Evolutionary conservation across 1,140 invertebrate genomes (phyloP), one percentile per base, ranked within the genome.

Genomic region (Eriocheir sinensis): DNA sequence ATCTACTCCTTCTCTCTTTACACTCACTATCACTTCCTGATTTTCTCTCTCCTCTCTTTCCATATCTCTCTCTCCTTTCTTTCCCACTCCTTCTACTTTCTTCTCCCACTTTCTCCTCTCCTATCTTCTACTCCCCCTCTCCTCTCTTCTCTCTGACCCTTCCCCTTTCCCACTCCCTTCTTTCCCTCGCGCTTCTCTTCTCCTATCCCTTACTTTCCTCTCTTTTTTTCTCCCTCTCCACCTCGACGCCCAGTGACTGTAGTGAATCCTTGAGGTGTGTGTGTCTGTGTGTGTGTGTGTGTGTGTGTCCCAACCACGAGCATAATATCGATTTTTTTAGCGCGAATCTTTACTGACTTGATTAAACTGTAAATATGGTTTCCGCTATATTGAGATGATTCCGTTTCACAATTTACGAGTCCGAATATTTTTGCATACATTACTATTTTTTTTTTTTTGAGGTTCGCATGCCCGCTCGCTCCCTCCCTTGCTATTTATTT

Each of bases 241-340:
- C 53, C 27, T 6, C 12, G 60, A 12, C 60, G 27, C 60, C n/a
- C 60, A 72, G 60, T 72, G 60, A 72, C 60, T 72, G 21, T n/a
- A n/a, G 60, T n/a, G 60, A 72, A 21, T 72, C 15, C 44, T 48
- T 15, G 44, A 15, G 44, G 15, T 4, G n/a, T n/a, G n/a, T n/a
- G n/a, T n/a, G n/a, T n/a, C n/a, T n/a, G n/a, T n/a, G n/a, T n/a
- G n/a, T n/a, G n/a, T n/a, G n/a, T n/a, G n/a, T n/a, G n/a, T n/a
- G n/a, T n/a, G n/a, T n/a, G n/a, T n/a, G 44, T 4, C 15, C 60
- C 60, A 21, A 72, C 60, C n/a, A n/a, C n/a, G n/a, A n/a, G n/a
- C n/a, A n/a, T n/a, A n/a, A 72, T 72, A 72, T 72, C 60, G 60
- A 72, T 72, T 72, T 72, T 72, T n/a, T n/a, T n/a, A n/a, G n/a